Percentiles rank a stretch among this genome's conserved stretches.
These are phyloP conservation scores for Sipha maydis DNA, from an alignment of 2,888 invertebrate species.

Conservation along the genomic window DNA sequence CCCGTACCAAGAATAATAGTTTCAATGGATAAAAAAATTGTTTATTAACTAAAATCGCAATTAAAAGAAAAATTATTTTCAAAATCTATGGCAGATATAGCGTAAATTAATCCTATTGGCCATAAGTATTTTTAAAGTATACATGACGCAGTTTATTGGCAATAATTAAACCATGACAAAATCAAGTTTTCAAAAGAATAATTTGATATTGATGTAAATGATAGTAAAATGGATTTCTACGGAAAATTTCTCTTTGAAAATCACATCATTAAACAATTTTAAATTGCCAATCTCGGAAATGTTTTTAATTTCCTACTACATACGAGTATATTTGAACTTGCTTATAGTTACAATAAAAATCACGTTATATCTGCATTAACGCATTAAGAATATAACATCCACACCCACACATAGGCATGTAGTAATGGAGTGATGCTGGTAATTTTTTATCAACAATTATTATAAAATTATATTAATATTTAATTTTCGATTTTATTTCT, in stretches of 20 bases:
- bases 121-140: not conserved
- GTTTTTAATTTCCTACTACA: constrained; percentile 17
- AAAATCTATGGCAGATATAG: too few relatives aligned
- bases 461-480: constrained; percentile 7
- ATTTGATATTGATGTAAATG: not conserved
- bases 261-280: constrained; percentile 47
- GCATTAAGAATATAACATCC: not conserved
- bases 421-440: not conserved
- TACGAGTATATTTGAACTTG: not conserved
- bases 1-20: too few relatives aligned
- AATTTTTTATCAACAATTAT: constrained; percentile 12
- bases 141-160: not conserved
- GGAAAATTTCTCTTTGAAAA: constrained; percentile 42
- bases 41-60: too few relatives aligned
- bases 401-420: not conserved
- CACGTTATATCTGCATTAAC: not conserved
- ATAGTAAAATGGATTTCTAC: constrained; percentile 2
- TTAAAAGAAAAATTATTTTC: too few relatives aligned
- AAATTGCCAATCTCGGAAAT: constrained; percentile 8
- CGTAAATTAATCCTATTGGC: too few relatives aligned
- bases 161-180: constrained; percentile 22
- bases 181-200: constrained; percentile 6
- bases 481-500: not conserved
- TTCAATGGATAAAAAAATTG: too few relatives aligned
- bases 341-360: not conserved